Evolutionary conservation across 2,797 vertebrate species (phyloP).

Genomic region (Danionella dracula): DNA sequence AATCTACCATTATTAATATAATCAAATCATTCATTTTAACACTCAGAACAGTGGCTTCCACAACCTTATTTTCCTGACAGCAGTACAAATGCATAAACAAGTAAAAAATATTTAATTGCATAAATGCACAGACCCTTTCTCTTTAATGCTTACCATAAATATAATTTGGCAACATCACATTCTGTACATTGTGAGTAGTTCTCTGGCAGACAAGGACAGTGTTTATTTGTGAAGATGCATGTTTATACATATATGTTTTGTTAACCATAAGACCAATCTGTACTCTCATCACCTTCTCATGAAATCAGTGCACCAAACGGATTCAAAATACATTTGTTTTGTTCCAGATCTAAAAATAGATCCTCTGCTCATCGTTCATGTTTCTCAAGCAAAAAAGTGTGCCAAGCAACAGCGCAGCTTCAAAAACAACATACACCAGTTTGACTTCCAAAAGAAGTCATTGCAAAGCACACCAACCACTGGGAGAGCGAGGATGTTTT

Average conservation of each 20-base stretch:
- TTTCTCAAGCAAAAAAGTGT: conserved; percentile 1
- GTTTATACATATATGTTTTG: conserved; percentile 3
- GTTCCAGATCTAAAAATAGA: conserved; percentile 31
- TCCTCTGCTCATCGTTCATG: background rate
- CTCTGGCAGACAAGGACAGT: background rate
- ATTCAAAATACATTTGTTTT: conserved; percentile 34
- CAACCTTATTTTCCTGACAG: no score
- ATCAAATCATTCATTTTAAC: no score
- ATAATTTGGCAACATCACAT: no score
- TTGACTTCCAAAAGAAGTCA: background rate
- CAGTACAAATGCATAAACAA: no score
- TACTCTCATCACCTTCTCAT: background rate
- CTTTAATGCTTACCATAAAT: no score
- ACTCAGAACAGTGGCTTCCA: no score
- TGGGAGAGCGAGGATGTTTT: background rate
- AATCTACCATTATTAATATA: no score
- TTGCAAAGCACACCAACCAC: background rate
- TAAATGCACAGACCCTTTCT: no score
- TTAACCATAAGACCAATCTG: conserved; percentile 5
- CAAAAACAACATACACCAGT: background rate
- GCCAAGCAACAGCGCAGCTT: background rate
- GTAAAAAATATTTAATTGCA: no score
- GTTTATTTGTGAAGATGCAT: background rate
- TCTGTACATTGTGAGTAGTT: background rate
- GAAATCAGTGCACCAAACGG: conserved; percentile 13